These are phyloP conservation scores for Sinotaia quadrata DNA, from an alignment of 2,888 invertebrate genomes.

Conservation along the genomic window DNA sequence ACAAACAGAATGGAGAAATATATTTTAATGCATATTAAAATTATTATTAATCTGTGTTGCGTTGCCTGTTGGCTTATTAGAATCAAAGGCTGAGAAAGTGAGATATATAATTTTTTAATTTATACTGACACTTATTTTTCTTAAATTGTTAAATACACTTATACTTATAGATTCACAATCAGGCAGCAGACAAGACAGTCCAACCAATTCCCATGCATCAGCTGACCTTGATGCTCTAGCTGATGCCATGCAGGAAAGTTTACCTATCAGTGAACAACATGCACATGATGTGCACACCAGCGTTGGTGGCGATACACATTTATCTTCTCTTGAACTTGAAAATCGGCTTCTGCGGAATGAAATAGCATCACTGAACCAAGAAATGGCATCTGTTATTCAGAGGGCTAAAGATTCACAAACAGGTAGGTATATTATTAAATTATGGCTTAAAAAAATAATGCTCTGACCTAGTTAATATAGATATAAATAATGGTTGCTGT, in stretches of 20 bases:
- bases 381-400: slow-evolving; percentile 74
- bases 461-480: too few relatives aligned
- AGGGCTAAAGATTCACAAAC: slow-evolving; percentile 74
- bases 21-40: too few relatives aligned
- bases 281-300: slow-evolving; percentile 47
- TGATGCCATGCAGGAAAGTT: slow-evolving; percentile 64
- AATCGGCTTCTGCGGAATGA: slow-evolving; percentile 74
- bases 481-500: too few relatives aligned
- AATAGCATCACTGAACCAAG: slow-evolving; percentile 75
- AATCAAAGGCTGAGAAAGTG: too few relatives aligned
- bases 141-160: too few relatives aligned
- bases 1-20: too few relatives aligned
- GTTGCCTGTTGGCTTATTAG: too few relatives aligned
- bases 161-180: slow-evolving; percentile 17
- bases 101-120: too few relatives aligned
- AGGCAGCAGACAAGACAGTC: slow-evolving; percentile 45
- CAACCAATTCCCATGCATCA: slow-evolving; percentile 49
- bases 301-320: slow-evolving; percentile 39
- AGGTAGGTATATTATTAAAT: slow-evolving; percentile 65
- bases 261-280: slow-evolving; percentile 60
- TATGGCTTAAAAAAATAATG: too few relatives aligned
- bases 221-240: slow-evolving; percentile 57
- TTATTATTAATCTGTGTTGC: too few relatives aligned
- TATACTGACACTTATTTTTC: not conserved
- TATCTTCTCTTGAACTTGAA: slow-evolving; percentile 68